Conservation (phyloP, 2,888 invertebrate genomes). For the Anarsia innoxiella region DNA sequence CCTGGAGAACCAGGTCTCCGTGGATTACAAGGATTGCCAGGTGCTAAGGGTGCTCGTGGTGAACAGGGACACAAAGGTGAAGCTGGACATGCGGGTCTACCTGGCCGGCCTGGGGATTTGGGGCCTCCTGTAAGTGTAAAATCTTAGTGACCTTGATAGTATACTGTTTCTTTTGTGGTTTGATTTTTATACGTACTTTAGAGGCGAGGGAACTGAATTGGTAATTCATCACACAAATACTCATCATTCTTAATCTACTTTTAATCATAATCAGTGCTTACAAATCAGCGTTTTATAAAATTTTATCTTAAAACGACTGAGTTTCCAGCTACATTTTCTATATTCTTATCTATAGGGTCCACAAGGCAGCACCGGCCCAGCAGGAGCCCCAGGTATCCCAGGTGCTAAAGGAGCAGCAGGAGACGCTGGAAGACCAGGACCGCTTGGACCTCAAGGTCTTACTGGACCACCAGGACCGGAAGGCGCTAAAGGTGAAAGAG, state of each 20-base stretch:
- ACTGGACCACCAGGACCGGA: slow-evolving; percentile 83
- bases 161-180: not conserved
- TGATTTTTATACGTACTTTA: too few relatives aligned
- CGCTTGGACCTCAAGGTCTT: slow-evolving; percentile 79
- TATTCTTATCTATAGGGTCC: slow-evolving; percentile 82
- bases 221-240: too few relatives aligned
- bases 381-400: slow-evolving; percentile 80
- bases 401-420: slow-evolving; percentile 83
- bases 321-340: too few relatives aligned
- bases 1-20: slow-evolving; percentile 79
- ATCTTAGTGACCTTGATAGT: not conserved
- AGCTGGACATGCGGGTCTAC: slow-evolving; percentile 82
- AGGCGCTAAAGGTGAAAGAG: slow-evolving; percentile 84
- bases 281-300: not conserved
- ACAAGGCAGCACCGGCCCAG: slow-evolving; percentile 80
- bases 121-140: slow-evolving; percentile 77
- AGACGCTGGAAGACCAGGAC: slow-evolving; percentile 81
- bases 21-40: slow-evolving; percentile 78
- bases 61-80: slow-evolving; percentile 86
- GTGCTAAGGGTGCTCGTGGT: slow-evolving; percentile 84
- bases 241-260: too few relatives aligned
- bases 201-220: too few relatives aligned
- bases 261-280: not conserved
- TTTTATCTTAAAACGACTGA: too few relatives aligned
- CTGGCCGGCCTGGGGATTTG: slow-evolving; percentile 84